Percentiles rank a stretch among this genome's conserved stretches.
phyloP scores from a whole-genome alignment of 1,140 invertebrate species.

The Lethocerus indicus region DNA sequence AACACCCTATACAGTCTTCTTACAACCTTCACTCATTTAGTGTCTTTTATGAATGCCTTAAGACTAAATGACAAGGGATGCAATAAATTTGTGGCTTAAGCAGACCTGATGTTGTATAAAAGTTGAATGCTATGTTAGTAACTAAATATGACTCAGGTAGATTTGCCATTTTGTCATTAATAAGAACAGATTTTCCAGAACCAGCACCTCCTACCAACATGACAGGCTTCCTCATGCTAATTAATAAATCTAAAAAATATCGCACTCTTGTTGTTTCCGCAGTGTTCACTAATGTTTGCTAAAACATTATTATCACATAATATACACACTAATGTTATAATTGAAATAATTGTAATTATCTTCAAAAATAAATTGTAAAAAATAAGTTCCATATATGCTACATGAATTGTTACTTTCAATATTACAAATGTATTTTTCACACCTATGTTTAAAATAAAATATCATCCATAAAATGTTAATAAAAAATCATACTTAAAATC shows the following conservation, averaged over 20 bases:
- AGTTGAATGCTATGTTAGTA: conserved; percentile 86
- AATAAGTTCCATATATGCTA: too few species aligned
- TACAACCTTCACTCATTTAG: too few species aligned
- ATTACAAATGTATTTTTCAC: background rate
- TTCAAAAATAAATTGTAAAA: background rate
- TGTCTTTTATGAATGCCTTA: too few species aligned
- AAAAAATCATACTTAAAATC: too few species aligned
- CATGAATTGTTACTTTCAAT: too few species aligned
- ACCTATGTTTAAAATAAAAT: background rate
- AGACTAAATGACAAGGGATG: too few species aligned
- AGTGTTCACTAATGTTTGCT: conserved; percentile 71
- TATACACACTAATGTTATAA: background rate
- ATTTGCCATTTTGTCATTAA: conserved; percentile 62
- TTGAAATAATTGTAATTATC: background rate
- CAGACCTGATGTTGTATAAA: conserved; percentile 79
- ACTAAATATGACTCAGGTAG: conserved; percentile 64
- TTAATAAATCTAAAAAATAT: conserved; percentile 77
- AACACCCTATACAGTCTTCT: too few species aligned
- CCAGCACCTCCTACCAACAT: conserved; percentile 84
- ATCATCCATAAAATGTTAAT: too few species aligned
- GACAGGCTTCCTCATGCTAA: conserved; percentile 61
- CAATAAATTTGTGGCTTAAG: too few species aligned
- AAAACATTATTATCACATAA: conserved; percentile 6
- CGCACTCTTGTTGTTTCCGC: conserved; percentile 75
- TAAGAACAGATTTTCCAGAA: conserved; percentile 71